These are phyloP conservation scores for Drosophila sp. DNA, from an alignment of 1,140 invertebrate genomes.

Conservation along the genomic window DNA sequence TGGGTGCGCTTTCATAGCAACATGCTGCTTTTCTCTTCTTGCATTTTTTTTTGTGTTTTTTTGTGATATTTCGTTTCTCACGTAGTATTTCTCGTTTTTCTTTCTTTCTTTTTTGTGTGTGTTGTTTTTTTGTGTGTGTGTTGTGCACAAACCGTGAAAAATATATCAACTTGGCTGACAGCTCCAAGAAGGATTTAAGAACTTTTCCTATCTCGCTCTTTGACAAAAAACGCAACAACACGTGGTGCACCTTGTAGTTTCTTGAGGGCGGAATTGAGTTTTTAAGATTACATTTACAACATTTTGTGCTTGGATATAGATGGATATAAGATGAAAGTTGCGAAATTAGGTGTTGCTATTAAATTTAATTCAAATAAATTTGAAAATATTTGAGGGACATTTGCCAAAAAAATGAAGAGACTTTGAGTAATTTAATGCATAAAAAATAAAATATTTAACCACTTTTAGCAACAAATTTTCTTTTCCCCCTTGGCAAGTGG, in stretches of 20 bases:
- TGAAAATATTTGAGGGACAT: no score
- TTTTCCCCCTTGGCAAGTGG: no score
- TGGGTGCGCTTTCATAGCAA: conserved; percentile 38
- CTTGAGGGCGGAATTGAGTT: conserved; percentile 1
- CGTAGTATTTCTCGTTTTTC: background rate
- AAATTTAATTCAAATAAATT: no score
- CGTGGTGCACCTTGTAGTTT: conserved; percentile 45
- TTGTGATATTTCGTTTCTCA: conserved; percentile 2
- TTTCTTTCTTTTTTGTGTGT: background rate
- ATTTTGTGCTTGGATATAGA: background rate
- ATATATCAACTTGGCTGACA: conserved; percentile 67
- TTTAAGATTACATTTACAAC: conserved; percentile 4
- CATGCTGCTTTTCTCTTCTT: conserved; percentile 13
- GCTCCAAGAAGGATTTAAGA: conserved; percentile 59
- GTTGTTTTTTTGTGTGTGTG: conserved; percentile 11
- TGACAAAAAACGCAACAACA: conserved; percentile 30
- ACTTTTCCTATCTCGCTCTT: conserved; percentile 6
- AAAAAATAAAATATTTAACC: no score
- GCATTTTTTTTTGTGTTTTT: background rate
- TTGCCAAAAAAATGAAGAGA: no score
- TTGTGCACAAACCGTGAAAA: conserved; percentile 59
- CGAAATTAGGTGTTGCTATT: background rate
- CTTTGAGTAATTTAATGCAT: no score
- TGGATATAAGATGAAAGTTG: background rate
- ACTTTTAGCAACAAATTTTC: no score